Conservation (phyloP, 2,888 invertebrate genomes). For the Parnassius orleans region DNA sequence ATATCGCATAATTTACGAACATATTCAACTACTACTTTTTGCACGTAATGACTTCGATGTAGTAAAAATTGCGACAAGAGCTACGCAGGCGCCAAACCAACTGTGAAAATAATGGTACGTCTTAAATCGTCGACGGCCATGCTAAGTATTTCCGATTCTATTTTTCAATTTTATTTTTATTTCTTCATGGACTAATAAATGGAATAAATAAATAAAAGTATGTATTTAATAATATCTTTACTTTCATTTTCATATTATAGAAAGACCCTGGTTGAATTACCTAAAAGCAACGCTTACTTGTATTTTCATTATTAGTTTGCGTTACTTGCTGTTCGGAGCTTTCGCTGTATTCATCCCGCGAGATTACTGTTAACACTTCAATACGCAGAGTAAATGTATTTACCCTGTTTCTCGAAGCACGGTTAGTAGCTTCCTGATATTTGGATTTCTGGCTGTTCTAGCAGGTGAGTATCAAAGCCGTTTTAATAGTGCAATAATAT, state of each 20-base stretch:
- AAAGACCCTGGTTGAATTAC: neutral
- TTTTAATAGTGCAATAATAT: neutral
- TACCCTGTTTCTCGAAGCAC: neutral
- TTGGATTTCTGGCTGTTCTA: neutral
- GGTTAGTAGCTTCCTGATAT: neutral
- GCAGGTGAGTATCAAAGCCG: neutral
- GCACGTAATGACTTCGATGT: constrained; percentile 12
- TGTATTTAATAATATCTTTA: no score
- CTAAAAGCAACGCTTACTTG: neutral
- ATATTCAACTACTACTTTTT: no score
- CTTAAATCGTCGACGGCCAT: no score
- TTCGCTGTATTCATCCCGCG: constrained; percentile 1
- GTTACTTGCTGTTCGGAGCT: neutral
- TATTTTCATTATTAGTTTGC: neutral
- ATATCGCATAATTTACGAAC: no score
- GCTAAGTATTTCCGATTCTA: no score
- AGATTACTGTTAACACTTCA: constrained; percentile 5
- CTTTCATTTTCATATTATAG: no score
- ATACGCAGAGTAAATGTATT: neutral
- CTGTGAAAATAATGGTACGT: constrained; percentile 68
- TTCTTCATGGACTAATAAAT: no score
- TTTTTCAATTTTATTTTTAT: no score
- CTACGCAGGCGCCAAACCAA: constrained; percentile 54
- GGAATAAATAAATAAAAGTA: no score
- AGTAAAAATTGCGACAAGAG: constrained; percentile 43